A percentile compares a stretch with the other conserved stretches of the same genome.
phyloP scores from a whole-genome alignment of 1,140 invertebrate species.

The Polypedilum vanderplanki region DNA sequence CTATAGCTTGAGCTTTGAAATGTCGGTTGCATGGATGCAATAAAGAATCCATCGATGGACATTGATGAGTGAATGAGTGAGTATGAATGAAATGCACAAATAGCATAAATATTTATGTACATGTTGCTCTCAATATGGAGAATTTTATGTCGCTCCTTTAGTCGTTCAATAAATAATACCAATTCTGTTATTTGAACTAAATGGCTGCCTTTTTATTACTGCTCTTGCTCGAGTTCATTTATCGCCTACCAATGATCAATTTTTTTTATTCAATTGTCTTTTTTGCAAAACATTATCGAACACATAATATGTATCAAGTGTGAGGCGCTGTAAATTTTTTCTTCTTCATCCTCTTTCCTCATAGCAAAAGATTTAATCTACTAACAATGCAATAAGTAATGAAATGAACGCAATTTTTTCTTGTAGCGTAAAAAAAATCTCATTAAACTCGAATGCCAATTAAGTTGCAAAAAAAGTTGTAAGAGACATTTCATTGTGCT shows the following conservation, averaged over 20 bases:
- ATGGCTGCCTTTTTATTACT: background rate
- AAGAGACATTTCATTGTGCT: background rate
- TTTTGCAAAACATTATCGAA: background rate
- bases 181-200: slow-evolving; percentile 6
- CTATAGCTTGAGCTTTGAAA: background rate
- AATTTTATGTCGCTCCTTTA: too few relatives aligned
- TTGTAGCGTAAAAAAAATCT: background rate
- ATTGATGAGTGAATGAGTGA: slow-evolving; percentile 4
- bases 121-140: too few relatives aligned
- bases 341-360: too few relatives aligned
- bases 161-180: too few relatives aligned
- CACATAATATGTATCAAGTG: background rate
- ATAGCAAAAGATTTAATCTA: background rate
- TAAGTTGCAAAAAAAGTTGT: slow-evolving; percentile 16
- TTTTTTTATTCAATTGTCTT: background rate
- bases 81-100: background rate
- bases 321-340: background rate
- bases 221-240: background rate
- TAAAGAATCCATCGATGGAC: slow-evolving; percentile 1
- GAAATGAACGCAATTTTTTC: slow-evolving; percentile 11
- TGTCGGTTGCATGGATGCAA: slow-evolving; percentile 6
- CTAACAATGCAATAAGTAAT: slow-evolving; percentile 6
- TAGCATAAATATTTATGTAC: background rate
- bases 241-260: background rate
- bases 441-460: slow-evolving; percentile 4